Evolutionary conservation across 2,113 vertebrate genomes (phyloP), one percentile per base, ranked within the genome.

Genomic region (Alexandromys fortis): DNA sequence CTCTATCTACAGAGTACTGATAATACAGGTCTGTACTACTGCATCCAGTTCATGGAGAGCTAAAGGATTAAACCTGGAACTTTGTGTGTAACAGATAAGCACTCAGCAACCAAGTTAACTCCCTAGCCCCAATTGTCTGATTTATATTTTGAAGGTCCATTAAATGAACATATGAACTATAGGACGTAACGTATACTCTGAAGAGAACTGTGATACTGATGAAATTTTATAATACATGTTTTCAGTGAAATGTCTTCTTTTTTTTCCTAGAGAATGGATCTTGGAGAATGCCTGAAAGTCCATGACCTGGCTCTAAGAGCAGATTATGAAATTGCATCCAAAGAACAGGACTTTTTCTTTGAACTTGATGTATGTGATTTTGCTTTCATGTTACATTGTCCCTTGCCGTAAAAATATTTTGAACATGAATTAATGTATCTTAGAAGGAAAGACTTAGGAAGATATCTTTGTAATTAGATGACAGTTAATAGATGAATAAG

Each of bases 311-410:
- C 99, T 22, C 98, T 99, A 94, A 99, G 99, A 98, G 99, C 99
- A 78, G 99, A 99, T 98, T 99, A 99, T 95, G 99, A 99, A 99
- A 99, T 99, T 91, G 99, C 99, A 89, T 99, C 99, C 82, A 99
- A 99, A 98, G 99, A 99, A 97, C 99, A 99, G 97, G 99, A 99
- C 97, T 99, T 99, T 98, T 99, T 99, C 98, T 99, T 99, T 97
- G 99, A 99, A 96, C 99, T 99, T 98, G 99, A 99, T 98, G 99
- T 99, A 98, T 98, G 99, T 99, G 88, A 96, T 94, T 97, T 83
- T 94, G 33, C 76, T 93, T 92, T 92, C 75, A 67, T 73, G 11
- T 77, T 95, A 28, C 47, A 49, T 90, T 94, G 17, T 86, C 16
- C 19, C 17, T 58, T 58, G 55, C 17, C 76, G 16, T 89, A 76